A percentile compares a stretch with the other conserved stretches of the same genome.
phyloP scores from a whole-genome alignment of 2,797 vertebrate species.

The Neomorphus geoffroyi region DNA sequence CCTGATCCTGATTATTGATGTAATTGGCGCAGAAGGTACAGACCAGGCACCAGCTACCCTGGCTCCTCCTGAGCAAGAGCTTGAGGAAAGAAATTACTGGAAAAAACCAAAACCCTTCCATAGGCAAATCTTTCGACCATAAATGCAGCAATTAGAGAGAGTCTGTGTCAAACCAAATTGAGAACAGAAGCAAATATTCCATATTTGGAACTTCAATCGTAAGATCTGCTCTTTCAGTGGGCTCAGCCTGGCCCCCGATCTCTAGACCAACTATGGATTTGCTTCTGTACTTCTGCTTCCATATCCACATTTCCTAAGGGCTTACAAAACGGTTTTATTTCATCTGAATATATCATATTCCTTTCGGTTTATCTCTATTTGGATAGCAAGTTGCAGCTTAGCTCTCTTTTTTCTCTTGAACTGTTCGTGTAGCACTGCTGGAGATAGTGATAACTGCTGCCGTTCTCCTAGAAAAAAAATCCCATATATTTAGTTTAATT shows the following conservation, averaged over 20 bases:
- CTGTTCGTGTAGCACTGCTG: background rate
- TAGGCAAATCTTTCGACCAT: background rate
- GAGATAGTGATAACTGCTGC: slow-evolving; percentile 11
- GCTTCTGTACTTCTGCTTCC: background rate
- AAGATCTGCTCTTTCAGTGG: background rate
- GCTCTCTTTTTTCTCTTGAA: background rate
- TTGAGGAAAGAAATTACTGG: background rate
- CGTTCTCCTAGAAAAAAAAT: background rate
- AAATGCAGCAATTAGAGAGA: background rate
- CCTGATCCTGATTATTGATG: background rate
- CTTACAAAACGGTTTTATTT: background rate
- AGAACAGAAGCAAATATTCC: background rate
- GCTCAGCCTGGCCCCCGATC: background rate
- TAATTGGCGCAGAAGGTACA: background rate
- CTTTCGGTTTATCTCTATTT: background rate
- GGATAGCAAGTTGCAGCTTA: background rate
- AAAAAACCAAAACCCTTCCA: background rate
- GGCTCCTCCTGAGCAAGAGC: background rate
- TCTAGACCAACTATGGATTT: background rate
- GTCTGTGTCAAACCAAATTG: background rate
- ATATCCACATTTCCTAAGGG: background rate
- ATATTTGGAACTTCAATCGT: background rate
- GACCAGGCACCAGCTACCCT: background rate
- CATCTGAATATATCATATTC: background rate
- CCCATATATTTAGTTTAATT: background rate